Base-by-base conservation (phyloP, 2,797 vertebrate genomes). In the Pseudochaenichthys georgianus region DNA sequence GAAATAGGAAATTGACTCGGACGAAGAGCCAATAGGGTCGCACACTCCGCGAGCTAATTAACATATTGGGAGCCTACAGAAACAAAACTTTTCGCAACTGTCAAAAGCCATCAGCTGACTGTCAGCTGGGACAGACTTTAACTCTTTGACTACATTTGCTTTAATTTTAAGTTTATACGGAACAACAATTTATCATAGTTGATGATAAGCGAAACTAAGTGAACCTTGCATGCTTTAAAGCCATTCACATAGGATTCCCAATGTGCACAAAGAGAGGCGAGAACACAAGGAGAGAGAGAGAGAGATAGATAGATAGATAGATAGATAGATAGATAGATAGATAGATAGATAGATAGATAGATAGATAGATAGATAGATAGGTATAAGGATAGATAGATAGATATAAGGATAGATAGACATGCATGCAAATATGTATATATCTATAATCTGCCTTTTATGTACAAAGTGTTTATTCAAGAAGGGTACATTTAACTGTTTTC, bases 31-130 rank as follows among this genome's bases (percentile, higher is more conserved):
- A 99, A 99, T 99, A 85, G 94, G 94, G 88, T 91, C 86, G 86
- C 89, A 78, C 84, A 88, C 90, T 89, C 85, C 75, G 88, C 66
- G 81, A 90, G 82, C 93, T 95, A 90, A 97, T 99, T 98, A 97
- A 95, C 97, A 98, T 98, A 96, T 95, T 92, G 95, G 95, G 94
- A 70, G 75, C 68, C 82, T 13, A 78, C 90, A 92, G 95, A 96
- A 96, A 96, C 94, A 92, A 94, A 98, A 98, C 95, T 97, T 97
- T 97, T 94, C 90, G 86, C 89, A 88, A 95, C 96, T 97, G 96
- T 97, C 96, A 97, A 78, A 86, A 79, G 88, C 92, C 91, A 91
- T 97, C 97, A 98, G 97, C 97, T 99, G 98, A 97, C 97, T 97
- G 96, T 97, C 97, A 98, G 96, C 95, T 94, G 95, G 94, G 93